Evolutionary conservation across 2,888 invertebrate species (phyloP), one percentile per base, ranked within the genome.

Genomic region (Brachypterus glaber): DNA sequence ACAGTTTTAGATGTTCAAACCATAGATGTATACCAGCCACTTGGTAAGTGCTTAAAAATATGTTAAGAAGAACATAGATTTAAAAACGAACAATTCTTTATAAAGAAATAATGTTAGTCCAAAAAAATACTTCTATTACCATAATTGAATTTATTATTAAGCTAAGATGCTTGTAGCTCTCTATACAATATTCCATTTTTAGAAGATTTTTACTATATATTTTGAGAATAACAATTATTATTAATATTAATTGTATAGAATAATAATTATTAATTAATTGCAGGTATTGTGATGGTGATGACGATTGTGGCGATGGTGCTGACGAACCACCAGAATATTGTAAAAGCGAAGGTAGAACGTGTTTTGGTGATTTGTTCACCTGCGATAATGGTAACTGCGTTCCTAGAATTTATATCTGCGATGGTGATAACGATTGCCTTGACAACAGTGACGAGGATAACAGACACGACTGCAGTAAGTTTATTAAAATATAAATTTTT

Each of bases 331-430:
- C 88, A 53, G 91, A 88, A 56, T 91, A 92, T 60, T 93, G 92
- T 61, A 86, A 87, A 56, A 87, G 88, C 4, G 91, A 92, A 61
- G 89, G 88, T 11, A 74, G 89, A 44, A 93, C 93, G 1, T 98
- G 97, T 63, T 91, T 92, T 52, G 91, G 93, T 0, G 92, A 93
- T 58, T 70, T 96, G 8, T 96, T 95, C 62, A 92, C 92, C 0
- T 98, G 97, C 58, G 90, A 90, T 57, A 93, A 93, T 61, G 92
- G 92, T 13, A 92, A 96, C 60, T 97, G 97, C 59, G 88, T 98
- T 51, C 89, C 95, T 3, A 71, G 90, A 49, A 90, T 89, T 50
- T 92, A 93, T 62, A 88, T 93, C 36, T 96, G 95, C 57, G 82
- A 95, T 60, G 92, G 92, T 0, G 93, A 93, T 58, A 92, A 93